Evolutionary conservation across 2,888 invertebrate species (phyloP), one percentile per base, ranked within the genome.

Genomic region (Lasioglossum morio): DNA sequence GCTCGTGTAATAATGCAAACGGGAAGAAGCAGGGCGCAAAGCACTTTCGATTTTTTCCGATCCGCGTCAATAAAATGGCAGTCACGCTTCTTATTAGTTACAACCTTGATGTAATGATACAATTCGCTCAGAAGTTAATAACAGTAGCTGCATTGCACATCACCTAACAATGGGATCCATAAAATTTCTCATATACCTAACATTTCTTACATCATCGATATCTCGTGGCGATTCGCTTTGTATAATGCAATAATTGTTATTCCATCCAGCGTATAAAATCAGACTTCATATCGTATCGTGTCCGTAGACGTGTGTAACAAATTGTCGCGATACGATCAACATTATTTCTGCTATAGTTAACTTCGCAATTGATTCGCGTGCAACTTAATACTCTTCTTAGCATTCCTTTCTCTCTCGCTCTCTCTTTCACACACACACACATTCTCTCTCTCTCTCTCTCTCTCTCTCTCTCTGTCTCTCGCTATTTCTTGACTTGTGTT

Each of bases 231-330:
- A 8, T 81, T 72, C 82, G 40, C 70, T 76, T 72, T 69, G 30
- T 57, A 79, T 75, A 69, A 69, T 69, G 75, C 72, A 37, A 53
- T 57, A 82, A 72, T 63, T 72, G 40, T 57, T 66, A 46, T 30
- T 57, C 53, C 37, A 23, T 69, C 57, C 82, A 79, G 83, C 70
- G 86, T 92, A 92, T 88, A 92, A 93, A 92, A 92, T 93, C 92
- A 91, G 91, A 91, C 91, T 92, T 91, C 77, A 82, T 70, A 82
- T 85, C 72, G 77, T 77, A 85, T 70, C 79, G 78, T 82, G 79
- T 16, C 69, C 8, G 16, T 79, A 69, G 53, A 66, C 37, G 70
- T 30, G 70, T 40, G 43, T 70, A 82, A 87, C 70, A 66, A 79
- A 72, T 60, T 73, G 23, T 74, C 70, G 34, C 37, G 40, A 72